These are phyloP conservation scores for Bradypodion pumilum DNA, from an alignment of 2,797 vertebrate species.

Conservation along the genomic window DNA sequence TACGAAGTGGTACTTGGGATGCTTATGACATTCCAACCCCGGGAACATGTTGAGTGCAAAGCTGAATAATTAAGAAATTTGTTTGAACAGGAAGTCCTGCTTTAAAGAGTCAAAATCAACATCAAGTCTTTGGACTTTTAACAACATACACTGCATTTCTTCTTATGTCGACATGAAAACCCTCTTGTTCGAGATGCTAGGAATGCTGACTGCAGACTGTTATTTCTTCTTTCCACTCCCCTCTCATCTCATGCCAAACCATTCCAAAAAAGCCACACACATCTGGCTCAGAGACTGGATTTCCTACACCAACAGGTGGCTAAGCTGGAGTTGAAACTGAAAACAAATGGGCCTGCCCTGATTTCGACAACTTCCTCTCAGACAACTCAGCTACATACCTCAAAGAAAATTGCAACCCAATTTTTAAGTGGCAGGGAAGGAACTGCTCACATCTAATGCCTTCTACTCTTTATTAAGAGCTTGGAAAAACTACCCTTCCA, in stretches of 20 bases:
- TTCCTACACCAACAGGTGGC: background rate
- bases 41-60: slow-evolving; percentile 51
- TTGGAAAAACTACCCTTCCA: no score
- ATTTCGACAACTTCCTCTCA: slow-evolving; percentile 14
- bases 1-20: background rate
- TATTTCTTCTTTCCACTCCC: slow-evolving; percentile 13
- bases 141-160: slow-evolving; percentile 56
- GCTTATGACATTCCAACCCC: background rate
- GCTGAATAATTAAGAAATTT: slow-evolving; percentile 64
- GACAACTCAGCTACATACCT: background rate
- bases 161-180: slow-evolving; percentile 58
- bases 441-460: background rate
- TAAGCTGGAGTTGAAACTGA: slow-evolving; percentile 20
- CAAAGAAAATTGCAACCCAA: no score
- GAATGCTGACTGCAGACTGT: slow-evolving; percentile 29
- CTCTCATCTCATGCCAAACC: slow-evolving; percentile 28
- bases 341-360: slow-evolving; percentile 25
- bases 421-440: background rate
- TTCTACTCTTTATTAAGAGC: background rate
- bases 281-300: slow-evolving; percentile 16
- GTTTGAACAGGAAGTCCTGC: slow-evolving; percentile 60
- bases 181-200: slow-evolving; percentile 55
- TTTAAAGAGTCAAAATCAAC: slow-evolving; percentile 58
- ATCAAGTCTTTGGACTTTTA: slow-evolving; percentile 56
- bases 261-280: slow-evolving; percentile 33